Conservation (phyloP, 2,113 vertebrate genomes). For the Nothoprocta perdicaria region DNA sequence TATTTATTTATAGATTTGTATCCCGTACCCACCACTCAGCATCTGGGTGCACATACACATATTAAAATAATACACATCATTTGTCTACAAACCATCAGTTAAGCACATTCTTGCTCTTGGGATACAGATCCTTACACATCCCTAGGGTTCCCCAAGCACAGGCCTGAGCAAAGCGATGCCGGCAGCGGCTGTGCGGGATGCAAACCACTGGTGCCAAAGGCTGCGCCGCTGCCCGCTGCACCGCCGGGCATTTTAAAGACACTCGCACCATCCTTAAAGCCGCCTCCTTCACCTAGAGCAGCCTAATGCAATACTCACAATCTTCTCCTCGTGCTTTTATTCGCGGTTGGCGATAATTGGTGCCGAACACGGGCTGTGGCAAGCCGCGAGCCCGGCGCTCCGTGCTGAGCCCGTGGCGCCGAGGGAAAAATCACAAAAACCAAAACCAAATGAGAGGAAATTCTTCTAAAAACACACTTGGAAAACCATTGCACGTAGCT, state of each 20-base stretch:
- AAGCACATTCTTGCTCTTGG: neutral
- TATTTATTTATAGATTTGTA: conserved; percentile 17
- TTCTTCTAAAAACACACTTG: rapidly evolving
- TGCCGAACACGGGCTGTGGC: rapidly evolving
- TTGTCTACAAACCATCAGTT: neutral
- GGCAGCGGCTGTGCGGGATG: neutral
- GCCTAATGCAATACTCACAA: neutral
- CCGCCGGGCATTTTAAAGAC: rapidly evolving
- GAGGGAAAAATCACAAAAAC: too few species aligned
- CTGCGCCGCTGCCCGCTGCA: neutral
- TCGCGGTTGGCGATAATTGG: rapidly evolving
- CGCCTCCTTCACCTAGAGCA: rapidly evolving
- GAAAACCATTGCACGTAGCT: rapidly evolving
- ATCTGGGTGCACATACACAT: neutral
- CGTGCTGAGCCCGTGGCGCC: too few species aligned
- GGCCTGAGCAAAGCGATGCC: neutral
- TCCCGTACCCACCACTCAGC: neutral
- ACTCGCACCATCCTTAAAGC: rapidly evolving
- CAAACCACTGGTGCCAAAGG: neutral
- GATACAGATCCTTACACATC: neutral
- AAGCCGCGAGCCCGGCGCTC: neutral
- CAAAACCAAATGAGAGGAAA: neutral
- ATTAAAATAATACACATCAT: neutral
- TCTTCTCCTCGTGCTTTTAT: rapidly evolving
- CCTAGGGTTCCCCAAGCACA: neutral